Conservation (phyloP, 2,113 vertebrate genomes). For the Pygoscelis adeliae region DNA sequence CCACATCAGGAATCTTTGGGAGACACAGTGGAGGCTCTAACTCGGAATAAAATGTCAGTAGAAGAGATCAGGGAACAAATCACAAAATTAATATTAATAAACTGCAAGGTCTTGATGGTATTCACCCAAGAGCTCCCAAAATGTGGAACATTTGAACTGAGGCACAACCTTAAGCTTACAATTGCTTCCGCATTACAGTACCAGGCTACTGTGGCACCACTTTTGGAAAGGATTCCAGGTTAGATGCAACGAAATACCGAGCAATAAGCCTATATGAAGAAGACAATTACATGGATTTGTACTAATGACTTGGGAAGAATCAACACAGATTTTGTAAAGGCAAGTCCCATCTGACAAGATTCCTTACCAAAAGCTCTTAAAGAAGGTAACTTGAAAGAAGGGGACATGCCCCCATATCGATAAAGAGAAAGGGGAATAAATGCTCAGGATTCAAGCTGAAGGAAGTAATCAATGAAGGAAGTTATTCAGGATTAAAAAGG, state of each 20-base stretch:
- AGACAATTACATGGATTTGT: neutral
- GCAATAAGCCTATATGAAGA: neutral
- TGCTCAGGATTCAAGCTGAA: neutral
- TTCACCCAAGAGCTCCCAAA: neutral
- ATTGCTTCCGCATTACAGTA: neutral
- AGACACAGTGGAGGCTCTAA: neutral
- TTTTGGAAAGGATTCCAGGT: neutral
- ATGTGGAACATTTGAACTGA: neutral
- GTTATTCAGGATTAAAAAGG: neutral
- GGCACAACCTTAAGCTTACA: neutral
- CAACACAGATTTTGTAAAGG: neutral
- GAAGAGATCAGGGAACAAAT: neutral
- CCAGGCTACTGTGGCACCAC: neutral
- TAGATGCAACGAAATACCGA: neutral
- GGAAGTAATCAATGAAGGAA: neutral
- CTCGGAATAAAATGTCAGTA: neutral
- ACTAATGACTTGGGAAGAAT: neutral
- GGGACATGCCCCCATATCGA: accelerated
- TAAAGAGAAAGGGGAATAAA: neutral
- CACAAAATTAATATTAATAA: neutral
- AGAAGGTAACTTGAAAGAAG: neutral
- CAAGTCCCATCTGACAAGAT: neutral
- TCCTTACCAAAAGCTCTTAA: neutral
- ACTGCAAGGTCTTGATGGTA: neutral
- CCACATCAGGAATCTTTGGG: neutral